A percentile compares a stretch with the other conserved stretches of the same genome.
Conservation (phyloP, 1,140 invertebrate genomes). For the Dendrolimus kikuchii region DNA sequence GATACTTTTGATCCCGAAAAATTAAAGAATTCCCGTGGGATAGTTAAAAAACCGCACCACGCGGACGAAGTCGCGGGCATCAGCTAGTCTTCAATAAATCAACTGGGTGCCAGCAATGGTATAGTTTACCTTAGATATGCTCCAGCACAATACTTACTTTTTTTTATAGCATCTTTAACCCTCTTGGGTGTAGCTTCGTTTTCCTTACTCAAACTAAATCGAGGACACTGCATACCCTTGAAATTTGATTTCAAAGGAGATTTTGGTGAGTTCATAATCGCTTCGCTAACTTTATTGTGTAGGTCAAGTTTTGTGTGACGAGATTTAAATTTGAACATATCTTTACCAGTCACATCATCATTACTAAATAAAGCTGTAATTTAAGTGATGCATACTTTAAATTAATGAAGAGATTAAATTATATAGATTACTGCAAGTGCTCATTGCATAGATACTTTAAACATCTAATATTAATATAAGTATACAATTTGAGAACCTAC, state of each 20-base stretch:
- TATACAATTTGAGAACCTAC: background rate
- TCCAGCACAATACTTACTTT: constrained; percentile 36
- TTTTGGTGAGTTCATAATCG: constrained; percentile 34
- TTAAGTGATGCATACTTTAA: background rate
- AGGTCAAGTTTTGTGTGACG: constrained; percentile 55
- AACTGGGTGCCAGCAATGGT: too few relatives aligned
- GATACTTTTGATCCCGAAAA: too few relatives aligned
- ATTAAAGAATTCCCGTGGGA: too few relatives aligned
- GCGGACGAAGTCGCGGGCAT: too few relatives aligned
- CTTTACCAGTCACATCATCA: constrained; percentile 58
- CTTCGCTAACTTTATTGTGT: constrained; percentile 49
- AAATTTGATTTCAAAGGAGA: constrained; percentile 35
- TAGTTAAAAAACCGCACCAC: too few relatives aligned
- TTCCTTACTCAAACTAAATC: constrained; percentile 12
- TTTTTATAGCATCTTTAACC: constrained; percentile 53
- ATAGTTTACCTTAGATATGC: too few relatives aligned
- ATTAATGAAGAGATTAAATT: background rate
- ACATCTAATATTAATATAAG: background rate
- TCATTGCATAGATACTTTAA: background rate
- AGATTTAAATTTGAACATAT: constrained; percentile 61
- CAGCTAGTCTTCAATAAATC: too few relatives aligned
- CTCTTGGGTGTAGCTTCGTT: constrained; percentile 44
- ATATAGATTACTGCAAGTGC: constrained; percentile 2
- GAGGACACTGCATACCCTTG: constrained; percentile 10
- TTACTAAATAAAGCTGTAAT: constrained; percentile 52